phyloP scores from a whole-genome alignment of 2,797 vertebrate species.

The Siniperca obscura region DNA sequence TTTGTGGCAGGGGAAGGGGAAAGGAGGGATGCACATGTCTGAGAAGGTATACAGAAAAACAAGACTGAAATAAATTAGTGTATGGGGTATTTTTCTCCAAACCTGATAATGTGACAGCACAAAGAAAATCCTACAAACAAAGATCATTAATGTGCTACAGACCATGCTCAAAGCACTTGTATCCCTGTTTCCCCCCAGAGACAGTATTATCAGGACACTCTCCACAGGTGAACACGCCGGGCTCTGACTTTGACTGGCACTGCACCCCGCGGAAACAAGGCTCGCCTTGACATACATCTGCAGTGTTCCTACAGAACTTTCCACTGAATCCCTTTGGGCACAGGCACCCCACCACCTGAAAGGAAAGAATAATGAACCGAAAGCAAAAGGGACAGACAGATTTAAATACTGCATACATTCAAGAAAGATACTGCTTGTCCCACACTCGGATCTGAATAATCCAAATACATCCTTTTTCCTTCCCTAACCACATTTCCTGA shows the following conservation, averaged over 20 bases:
- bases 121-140: neutral
- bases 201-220: slow-evolving; percentile 81
- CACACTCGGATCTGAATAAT: neutral
- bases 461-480: neutral
- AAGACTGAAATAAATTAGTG: neutral
- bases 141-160: slow-evolving; percentile 27
- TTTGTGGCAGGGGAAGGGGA: slow-evolving; percentile 84
- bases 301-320: slow-evolving; percentile 78
- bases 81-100: neutral
- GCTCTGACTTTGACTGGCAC: slow-evolving; percentile 68
- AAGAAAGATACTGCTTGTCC: neutral
- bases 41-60: slow-evolving; percentile 21
- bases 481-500: neutral
- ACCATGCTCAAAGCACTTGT: slow-evolving; percentile 89
- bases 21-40: slow-evolving; percentile 88
- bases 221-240: slow-evolving; percentile 80
- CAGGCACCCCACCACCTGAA: slow-evolving; percentile 85
- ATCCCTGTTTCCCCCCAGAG: slow-evolving; percentile 76
- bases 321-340: slow-evolving; percentile 85
- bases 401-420: neutral
- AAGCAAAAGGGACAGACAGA: neutral
- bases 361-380: slow-evolving; percentile 8
- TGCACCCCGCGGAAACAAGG: slow-evolving; percentile 85
- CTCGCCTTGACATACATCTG: slow-evolving; percentile 79
- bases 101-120: neutral